phyloP scores from a whole-genome alignment of 2,888 invertebrate genomes.

The Drosophila silvestris region DNA sequence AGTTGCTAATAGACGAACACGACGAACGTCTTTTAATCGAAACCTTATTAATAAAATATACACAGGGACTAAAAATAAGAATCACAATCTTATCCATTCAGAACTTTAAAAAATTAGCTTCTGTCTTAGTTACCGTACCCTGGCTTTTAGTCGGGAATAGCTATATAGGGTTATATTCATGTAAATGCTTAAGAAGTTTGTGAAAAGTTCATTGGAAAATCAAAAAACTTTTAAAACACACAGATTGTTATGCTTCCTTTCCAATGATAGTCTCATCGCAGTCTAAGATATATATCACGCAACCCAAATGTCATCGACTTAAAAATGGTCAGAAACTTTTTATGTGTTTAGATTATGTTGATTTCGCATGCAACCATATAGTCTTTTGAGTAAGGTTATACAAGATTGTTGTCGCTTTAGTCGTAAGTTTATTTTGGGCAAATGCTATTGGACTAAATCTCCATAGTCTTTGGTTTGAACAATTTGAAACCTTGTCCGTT shows the following conservation, averaged over 20 bases:
- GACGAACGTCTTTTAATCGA: background rate
- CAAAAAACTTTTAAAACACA: background rate
- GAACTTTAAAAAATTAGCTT: background rate
- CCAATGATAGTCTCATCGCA: background rate
- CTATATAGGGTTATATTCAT: accelerated
- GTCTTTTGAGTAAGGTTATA: background rate
- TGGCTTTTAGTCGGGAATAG: background rate
- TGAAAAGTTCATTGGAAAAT: background rate
- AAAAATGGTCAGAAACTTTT: background rate
- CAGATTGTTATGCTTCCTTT: background rate
- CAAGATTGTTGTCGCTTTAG: background rate
- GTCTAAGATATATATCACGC: background rate
- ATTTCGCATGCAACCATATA: background rate
- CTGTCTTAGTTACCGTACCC: accelerated
- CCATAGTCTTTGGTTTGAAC: background rate
- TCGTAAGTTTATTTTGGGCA: background rate
- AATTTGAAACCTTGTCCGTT: background rate
- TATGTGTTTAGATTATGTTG: background rate
- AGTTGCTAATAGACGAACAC: background rate
- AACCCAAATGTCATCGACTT: background rate
- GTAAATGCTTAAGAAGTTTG: background rate
- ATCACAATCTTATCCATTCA: background rate
- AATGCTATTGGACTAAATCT: background rate
- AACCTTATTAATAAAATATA: background rate
- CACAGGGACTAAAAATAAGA: background rate